Conservation (phyloP, 2,113 vertebrate genomes). For the Azemiops feae region DNA sequence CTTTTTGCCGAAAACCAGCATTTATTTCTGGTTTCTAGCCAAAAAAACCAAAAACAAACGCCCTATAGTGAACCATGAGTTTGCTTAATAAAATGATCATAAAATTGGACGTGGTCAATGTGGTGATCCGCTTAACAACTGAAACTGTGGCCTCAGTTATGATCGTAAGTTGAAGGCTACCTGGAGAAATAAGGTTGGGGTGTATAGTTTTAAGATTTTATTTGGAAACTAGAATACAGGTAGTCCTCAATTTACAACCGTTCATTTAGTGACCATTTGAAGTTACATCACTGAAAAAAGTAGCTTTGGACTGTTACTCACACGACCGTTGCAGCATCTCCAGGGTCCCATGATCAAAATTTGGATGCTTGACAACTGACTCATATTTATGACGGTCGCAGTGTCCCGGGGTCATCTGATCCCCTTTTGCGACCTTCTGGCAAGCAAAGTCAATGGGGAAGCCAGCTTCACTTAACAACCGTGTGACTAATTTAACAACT, state of each 20-base stretch:
- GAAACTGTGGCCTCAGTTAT: background rate
- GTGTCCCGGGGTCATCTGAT: background rate
- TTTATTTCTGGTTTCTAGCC: background rate
- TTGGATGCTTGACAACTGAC: background rate
- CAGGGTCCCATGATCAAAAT: background rate
- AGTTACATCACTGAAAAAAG: background rate
- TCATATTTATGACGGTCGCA: background rate
- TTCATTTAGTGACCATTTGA: background rate
- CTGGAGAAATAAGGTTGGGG: background rate
- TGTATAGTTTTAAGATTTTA: too few species aligned
- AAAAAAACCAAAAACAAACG: background rate
- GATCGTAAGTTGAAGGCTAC: background rate
- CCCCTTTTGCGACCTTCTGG: background rate
- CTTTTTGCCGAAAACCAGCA: background rate
- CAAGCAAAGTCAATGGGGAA: background rate
- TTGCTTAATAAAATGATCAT: background rate
- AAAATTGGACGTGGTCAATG: background rate
- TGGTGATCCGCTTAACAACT: background rate
- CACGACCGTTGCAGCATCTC: background rate
- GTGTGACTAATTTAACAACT: background rate
- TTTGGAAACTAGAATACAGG: background rate
- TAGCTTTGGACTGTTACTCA: background rate
- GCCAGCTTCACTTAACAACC: background rate
- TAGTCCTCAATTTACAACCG: background rate
- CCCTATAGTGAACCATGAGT: background rate